Base-by-base conservation (phyloP, 2,888 invertebrate genomes). In the Theretra japonica region DNA sequence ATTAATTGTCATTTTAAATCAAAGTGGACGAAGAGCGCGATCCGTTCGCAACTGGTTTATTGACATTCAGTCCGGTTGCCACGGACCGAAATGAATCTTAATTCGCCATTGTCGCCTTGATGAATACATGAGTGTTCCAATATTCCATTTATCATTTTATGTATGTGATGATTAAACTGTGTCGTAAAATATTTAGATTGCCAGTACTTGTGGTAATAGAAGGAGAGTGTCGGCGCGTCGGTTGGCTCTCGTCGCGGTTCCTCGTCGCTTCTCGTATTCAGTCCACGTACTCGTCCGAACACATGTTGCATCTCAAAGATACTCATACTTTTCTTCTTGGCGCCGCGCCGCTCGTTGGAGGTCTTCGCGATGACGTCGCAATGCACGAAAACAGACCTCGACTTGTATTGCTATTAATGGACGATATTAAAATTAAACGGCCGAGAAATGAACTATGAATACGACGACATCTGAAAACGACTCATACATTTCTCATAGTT, bases 1-100 rank as follows among this genome's bases (percentile, higher is more conserved):
- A 86, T 87, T 85, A 85, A 87, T 85, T 82, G 82, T 84, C 77
- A 79, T 81, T 82, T 79, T 86, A 85, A 87, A 87, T 87, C 82
- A 86, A 84, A 81, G 78, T 78, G 76, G 75, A 76, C 74, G 76
- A 71, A 75, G 79, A 73, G 75, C 72, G 77, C 77, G 79, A 77
- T 76, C 79, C 76, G 79, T 81, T 74, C 73, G 73, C 78, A 82
- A 83, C 86, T 85, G 80, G 85, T 87, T 86, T 89, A 90, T 89
- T 89, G 86, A 82, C 82, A 90, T 89, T 88, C 88, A 83, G 82
- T 75, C 81, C 81, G 82, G 81, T 80, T 76, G 77, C 73, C 75
- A 78, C 79, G 79, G 73, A 78, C 77, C 77, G 80, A 83, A 87
- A 87, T 87, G 85, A 90, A 90, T 89, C 82, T 87, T 86, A 86